phyloP scores from a whole-genome alignment of 2,113 vertebrate genomes.

The Cynoglossus semilaevis region DNA sequence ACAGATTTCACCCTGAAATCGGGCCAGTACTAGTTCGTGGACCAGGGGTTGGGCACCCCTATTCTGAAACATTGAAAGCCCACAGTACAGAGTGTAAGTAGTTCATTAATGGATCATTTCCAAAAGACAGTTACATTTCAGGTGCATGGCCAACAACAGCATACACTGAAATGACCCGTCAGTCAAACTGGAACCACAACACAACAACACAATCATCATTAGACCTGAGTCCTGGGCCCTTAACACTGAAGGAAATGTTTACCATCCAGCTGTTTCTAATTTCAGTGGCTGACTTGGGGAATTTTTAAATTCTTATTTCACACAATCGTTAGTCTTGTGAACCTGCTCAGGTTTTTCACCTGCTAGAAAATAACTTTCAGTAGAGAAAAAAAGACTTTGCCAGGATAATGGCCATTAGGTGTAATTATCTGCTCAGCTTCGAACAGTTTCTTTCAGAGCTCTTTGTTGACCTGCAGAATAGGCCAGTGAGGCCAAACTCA shows the following conservation, averaged over 20 bases:
- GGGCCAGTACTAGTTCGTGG: too few species aligned
- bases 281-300: conserved; percentile 20
- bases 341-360: conserved; percentile 32
- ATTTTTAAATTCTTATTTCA: conserved; percentile 1
- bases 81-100: conserved; percentile 11
- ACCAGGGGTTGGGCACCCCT: too few species aligned
- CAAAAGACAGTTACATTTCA: conserved; percentile 5
- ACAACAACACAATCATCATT: background rate
- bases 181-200: background rate
- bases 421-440: conserved; percentile 53
- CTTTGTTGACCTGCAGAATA: conserved; percentile 22
- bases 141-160: background rate
- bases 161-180: background rate
- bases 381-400: conserved; percentile 31
- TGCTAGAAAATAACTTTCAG: conserved; percentile 42
- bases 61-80: conserved; percentile 33
- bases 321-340: conserved; percentile 13
- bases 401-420: conserved; percentile 48
- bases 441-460: conserved; percentile 40
- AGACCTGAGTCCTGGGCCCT: background rate
- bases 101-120: conserved; percentile 18
- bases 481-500: conserved; percentile 23
- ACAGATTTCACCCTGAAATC: too few species aligned
- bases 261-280: conserved; percentile 3
- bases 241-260: conserved; percentile 3